Base-by-base conservation (phyloP, 37 sponge, comb jelly and placozoan genomes). In the Halisarca cf. caerulea region DNA sequence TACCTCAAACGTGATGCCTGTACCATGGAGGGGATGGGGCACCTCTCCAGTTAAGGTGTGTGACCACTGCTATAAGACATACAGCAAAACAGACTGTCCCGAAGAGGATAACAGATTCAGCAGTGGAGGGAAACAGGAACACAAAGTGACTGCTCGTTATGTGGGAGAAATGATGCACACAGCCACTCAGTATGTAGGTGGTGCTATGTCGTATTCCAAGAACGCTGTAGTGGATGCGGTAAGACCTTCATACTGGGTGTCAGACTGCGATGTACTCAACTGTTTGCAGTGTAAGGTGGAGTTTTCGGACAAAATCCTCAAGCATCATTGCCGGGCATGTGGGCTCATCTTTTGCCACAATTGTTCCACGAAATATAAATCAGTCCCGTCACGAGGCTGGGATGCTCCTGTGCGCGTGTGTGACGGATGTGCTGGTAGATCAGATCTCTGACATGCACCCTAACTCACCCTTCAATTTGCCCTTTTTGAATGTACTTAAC, bases 11-110 rank as follows among this genome's bases (percentile, higher is more conserved):
- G 62, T 24, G 40, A 73, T 91, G 85, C 92, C 98, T 41, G 98
- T 98, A 33, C 96, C 96, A 28, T 93, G 90, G 92, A 87, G 88
- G 53, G 98, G 98, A 2, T 98, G 98, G 98, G 98, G 95, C 18
- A 70, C 71, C 34, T 71, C 71, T 2, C 92, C 96, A 21, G 92
- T 95, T 32, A 80, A 94, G 44, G 98, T 98, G 17, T 98, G 98
- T 51, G 80, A 91, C 68, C 11, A 61, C 14, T 98, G 98, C 91
- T 93, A 89, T 58, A 45, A 61, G 34, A 53, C 72, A 35, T 35
- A 83, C 75, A 25, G 41, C 43, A 30, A 21, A 5, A 11, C 43
- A 7, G n/a, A 73, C 20, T 47, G 6, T 47, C 11, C 6, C 11
- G 51, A 47, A 47, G 11, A 47, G 11, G 11, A 47, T n/a, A 41